A percentile compares a stretch with the other conserved stretches of the same genome.
Evolutionary conservation across 2,797 vertebrate genomes (phyloP).

Genomic region (Gymnothorax reevesii): DNA sequence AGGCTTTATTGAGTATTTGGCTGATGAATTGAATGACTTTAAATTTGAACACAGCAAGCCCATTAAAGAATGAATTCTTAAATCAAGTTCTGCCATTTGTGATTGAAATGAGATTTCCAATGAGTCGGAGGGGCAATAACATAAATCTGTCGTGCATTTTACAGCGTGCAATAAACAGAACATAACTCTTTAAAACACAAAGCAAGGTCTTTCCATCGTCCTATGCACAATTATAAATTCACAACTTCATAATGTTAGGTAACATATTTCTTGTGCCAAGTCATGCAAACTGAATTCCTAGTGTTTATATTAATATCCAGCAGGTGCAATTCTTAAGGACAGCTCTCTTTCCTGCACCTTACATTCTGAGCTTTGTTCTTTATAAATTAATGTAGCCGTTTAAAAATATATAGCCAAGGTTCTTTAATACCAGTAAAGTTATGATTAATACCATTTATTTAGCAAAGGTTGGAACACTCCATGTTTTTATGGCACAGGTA

Average conservation of each 20-base stretch:
- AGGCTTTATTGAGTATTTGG: slow-evolving; percentile 93
- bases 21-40: slow-evolving; percentile 98
- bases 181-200: slow-evolving; percentile 88
- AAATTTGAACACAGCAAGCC: slow-evolving; percentile 92
- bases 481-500: neutral
- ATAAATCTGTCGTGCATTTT: slow-evolving; percentile 92
- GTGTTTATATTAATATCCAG: neutral
- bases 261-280: slow-evolving; percentile 17
- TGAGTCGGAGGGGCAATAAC: slow-evolving; percentile 73
- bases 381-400: neutral
- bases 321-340: neutral
- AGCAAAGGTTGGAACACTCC: neutral
- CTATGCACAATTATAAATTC: slow-evolving; percentile 78
- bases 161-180: slow-evolving; percentile 89
- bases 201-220: slow-evolving; percentile 82
- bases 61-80: slow-evolving; percentile 96
- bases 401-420: neutral
- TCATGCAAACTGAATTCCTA: neutral
- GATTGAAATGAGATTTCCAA: slow-evolving; percentile 96
- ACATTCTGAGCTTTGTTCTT: neutral
- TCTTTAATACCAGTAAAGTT: no score
- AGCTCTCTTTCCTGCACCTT: neutral
- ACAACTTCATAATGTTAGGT: slow-evolving; percentile 32
- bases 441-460: neutral
- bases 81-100: slow-evolving; percentile 95